Conservation (phyloP, 2,888 invertebrate genomes). For the Erebia epiphron region DNA sequence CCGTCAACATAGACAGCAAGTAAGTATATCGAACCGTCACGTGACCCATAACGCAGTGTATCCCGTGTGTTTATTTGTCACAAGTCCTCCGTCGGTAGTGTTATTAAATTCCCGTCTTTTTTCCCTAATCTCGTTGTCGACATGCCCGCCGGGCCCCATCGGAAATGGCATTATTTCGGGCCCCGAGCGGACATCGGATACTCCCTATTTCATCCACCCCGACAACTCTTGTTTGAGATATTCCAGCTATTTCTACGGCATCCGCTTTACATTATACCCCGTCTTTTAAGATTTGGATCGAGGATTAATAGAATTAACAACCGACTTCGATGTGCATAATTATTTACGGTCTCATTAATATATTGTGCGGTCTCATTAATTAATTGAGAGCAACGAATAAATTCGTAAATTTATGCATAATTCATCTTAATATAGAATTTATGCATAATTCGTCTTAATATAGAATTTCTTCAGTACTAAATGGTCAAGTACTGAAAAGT, state of each 20-base stretch:
- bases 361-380: background rate
- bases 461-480: too few species aligned
- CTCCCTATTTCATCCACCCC: constrained; percentile 51
- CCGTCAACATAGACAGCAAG: background rate
- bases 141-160: constrained; percentile 72
- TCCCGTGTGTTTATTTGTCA: constrained; percentile 52
- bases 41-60: constrained; percentile 39
- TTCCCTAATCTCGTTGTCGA: constrained; percentile 72
- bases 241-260: constrained; percentile 57
- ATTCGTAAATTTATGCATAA: too few species aligned
- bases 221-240: constrained; percentile 57
- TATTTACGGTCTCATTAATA: background rate
- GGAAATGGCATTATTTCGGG: constrained; percentile 76
- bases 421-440: too few species aligned
- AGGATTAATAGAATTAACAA: constrained; percentile 36
- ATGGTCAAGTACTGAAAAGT: too few species aligned
- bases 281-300: constrained; percentile 40
- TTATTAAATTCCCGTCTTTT: constrained; percentile 74
- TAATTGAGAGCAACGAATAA: too few species aligned
- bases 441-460: too few species aligned
- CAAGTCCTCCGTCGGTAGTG: constrained; percentile 64
- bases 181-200: constrained; percentile 69
- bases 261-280: constrained; percentile 54
- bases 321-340: background rate
- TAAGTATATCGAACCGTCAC: constrained; percentile 48